These are phyloP conservation scores for Danio jaintianensis DNA, from an alignment of 2,797 vertebrate genomes.

Conservation along the genomic window DNA sequence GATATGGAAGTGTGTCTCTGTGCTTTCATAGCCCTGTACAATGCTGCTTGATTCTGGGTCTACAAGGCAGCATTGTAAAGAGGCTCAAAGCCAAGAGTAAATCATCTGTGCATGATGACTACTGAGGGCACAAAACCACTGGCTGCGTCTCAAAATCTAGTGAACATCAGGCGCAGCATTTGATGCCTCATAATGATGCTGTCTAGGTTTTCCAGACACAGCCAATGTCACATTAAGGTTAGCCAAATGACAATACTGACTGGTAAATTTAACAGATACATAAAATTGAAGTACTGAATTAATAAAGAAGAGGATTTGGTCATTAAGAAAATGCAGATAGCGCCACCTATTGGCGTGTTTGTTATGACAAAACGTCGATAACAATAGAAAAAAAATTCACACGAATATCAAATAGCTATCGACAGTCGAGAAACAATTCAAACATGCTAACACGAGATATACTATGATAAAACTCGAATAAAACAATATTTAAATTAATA, in stretches of 20 bases:
- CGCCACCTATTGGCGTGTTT: slow-evolving; percentile 47
- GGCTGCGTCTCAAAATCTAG: neutral
- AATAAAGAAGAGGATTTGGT: slow-evolving; percentile 53
- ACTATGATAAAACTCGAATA: neutral
- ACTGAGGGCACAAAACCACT: slow-evolving; percentile 9
- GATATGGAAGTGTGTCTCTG: slow-evolving; percentile 69
- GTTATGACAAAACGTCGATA: slow-evolving; percentile 21
- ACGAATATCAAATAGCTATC: slow-evolving; percentile 29
- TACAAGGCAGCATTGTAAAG: slow-evolving; percentile 89
- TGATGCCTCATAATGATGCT: neutral
- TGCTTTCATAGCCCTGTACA: slow-evolving; percentile 88
- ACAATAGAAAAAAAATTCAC: slow-evolving; percentile 38
- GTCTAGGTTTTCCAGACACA: neutral
- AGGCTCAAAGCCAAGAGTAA: slow-evolving; percentile 83
- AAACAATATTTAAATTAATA: neutral
- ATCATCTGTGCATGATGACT: slow-evolving; percentile 17
- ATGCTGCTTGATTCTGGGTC: slow-evolving; percentile 86
- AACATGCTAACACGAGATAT: neutral
- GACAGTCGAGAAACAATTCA: slow-evolving; percentile 8
- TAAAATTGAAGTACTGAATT: slow-evolving; percentile 36
- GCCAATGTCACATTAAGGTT: slow-evolving; percentile 12
- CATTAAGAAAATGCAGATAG: slow-evolving; percentile 30
- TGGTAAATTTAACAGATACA: slow-evolving; percentile 2
- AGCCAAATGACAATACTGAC: neutral
- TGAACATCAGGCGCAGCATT: slow-evolving; percentile 1